Base-by-base conservation (phyloP, 2,888 invertebrate genomes). In the Pocota personata region DNA sequence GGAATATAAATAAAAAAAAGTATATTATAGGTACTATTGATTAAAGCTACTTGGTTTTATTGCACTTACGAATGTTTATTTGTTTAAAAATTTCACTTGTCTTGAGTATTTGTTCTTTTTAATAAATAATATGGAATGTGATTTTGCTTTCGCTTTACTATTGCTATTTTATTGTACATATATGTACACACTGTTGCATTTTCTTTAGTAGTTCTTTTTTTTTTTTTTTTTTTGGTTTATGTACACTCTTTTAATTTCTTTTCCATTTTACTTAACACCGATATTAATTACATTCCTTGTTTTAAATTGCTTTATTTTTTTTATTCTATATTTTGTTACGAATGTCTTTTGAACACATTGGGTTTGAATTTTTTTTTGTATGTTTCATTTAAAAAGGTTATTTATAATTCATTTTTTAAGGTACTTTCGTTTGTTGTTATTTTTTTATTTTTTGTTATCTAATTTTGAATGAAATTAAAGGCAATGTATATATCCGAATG, bases 311-410 rank as follows among this genome's bases (percentile, higher is more conserved):
- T 43, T 32, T 37, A 16, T 12, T n/a, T 55, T n/a, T n/a, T n/a
- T n/a, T n/a, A n/a, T n/a, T n/a, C n/a, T n/a, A n/a, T 48, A 21
- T 27, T 48, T 60, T 43, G 19, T 43, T 40, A 48, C 27, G 50
- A 66, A 80, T 58, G 66, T 48, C 37, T 79, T 83, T 84, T 87
- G 87, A 83, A 87, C 87, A 84, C 83, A 72, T 67, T 75, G 79
- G 87, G 83, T 87, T 88, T n/a, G n/a, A n/a, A 71, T 76, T 72
- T 77, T 82, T 87, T 80, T 84, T 76, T 87, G 73, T 88, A 82
- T 87, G 35, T 76, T 55, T 66, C 32, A 50, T 78, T 87, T 71
- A 82, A 32, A 58, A 71, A 62, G 64, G 27, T 52, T 69, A 7
- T 50, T 58, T 57, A 19, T 71, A n/a, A 32, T 35, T 35, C 16